These are phyloP conservation scores for Latrodectus elegans DNA, from an alignment of 2,888 invertebrate genomes.

Conservation along the genomic window DNA sequence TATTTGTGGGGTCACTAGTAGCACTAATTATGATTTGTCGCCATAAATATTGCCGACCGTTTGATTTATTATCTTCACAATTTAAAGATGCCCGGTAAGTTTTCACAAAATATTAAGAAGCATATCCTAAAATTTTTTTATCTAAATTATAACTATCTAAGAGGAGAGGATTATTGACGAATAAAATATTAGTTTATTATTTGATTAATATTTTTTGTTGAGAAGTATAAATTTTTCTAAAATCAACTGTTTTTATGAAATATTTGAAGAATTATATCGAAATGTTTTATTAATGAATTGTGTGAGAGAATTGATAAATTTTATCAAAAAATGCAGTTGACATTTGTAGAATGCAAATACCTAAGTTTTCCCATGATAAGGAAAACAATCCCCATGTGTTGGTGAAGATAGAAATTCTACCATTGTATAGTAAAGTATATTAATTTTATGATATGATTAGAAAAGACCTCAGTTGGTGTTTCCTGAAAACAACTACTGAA, in stretches of 20 bases:
- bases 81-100: slow-evolving; percentile 68
- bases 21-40: slow-evolving; percentile 81
- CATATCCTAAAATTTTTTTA: background rate
- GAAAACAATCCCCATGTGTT: no score
- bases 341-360: no score
- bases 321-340: background rate
- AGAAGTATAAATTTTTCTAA: no score
- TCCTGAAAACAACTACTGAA: no score
- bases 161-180: no score
- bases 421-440: no score
- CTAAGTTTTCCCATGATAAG: no score
- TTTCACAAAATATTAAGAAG: background rate
- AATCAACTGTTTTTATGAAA: background rate
- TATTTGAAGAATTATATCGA: background rate
- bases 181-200: no score
- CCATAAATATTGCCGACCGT: slow-evolving; percentile 76
- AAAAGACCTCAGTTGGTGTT: no score
- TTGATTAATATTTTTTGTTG: no score
- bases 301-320: background rate
- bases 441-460: no score
- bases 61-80: slow-evolving; percentile 67
- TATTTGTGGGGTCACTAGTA: slow-evolving; percentile 82
- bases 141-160: background rate
- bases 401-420: no score
- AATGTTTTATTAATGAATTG: background rate